These are phyloP conservation scores for Sebastes hubbsi DNA, from an alignment of 2,797 vertebrate genomes.

Conservation along the genomic window DNA sequence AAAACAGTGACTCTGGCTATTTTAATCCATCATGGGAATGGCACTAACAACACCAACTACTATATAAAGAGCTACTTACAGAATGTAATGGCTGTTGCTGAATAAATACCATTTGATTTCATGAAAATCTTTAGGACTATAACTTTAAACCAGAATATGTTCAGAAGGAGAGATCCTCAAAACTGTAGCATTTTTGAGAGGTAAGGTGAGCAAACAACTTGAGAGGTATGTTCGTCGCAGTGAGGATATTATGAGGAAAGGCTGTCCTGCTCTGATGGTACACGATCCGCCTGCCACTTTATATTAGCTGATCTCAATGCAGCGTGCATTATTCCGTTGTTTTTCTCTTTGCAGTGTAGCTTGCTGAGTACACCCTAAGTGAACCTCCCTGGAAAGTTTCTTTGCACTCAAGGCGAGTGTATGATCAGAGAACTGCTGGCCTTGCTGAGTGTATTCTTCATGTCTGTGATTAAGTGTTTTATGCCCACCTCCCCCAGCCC, in stretches of 20 bases:
- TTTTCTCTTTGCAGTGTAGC: conserved; percentile 7
- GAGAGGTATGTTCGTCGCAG: neutral
- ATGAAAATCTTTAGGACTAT: neutral
- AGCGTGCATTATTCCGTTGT: neutral
- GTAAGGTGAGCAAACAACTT: neutral
- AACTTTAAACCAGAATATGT: neutral
- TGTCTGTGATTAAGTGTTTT: conserved; percentile 36
- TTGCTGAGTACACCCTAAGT: conserved; percentile 17
- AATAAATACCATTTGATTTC: neutral
- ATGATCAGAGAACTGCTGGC: conserved; percentile 54
- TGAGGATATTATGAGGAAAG: neutral
- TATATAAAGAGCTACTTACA: neutral
- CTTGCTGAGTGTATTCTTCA: conserved; percentile 13
- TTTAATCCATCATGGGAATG: neutral
- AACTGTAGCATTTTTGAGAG: neutral
- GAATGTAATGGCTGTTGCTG: neutral
- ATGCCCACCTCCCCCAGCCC: neutral
- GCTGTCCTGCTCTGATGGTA: neutral
- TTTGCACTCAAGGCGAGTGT: conserved; percentile 32
- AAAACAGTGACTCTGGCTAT: neutral
- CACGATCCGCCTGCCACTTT: neutral
- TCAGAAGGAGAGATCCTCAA: neutral
- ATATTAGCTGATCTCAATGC: conserved; percentile 2
- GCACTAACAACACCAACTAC: neutral
- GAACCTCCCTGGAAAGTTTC: conserved; percentile 43